Percentiles rank a stretch among this genome's conserved stretches.
phyloP scores from a whole-genome alignment of 2,888 invertebrate genomes.

The Aphelenchoides bicaudatus region DNA sequence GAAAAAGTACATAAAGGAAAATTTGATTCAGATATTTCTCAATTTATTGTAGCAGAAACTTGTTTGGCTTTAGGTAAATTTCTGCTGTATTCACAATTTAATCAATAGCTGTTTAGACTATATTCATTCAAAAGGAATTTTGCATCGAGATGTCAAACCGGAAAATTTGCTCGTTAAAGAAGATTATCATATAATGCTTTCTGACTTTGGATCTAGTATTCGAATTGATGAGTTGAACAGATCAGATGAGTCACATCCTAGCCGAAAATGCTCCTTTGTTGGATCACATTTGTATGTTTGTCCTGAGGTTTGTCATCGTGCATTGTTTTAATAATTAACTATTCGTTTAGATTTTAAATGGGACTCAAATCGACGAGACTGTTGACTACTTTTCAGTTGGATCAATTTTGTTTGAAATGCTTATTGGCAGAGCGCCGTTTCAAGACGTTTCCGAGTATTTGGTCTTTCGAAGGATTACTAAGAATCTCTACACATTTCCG shows the following conservation, averaged over 20 bases:
- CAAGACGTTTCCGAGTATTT: constrained; percentile 75
- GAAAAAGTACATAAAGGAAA: constrained; percentile 33
- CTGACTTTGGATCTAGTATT: constrained; percentile 91
- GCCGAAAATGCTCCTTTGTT: constrained; percentile 70
- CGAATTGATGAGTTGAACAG: constrained; percentile 25
- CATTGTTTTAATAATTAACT: not conserved
- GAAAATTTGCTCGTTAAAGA: constrained; percentile 93
- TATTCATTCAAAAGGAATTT: constrained; percentile 43
- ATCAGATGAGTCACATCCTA: constrained; percentile 27
- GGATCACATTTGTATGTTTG: constrained; percentile 98
- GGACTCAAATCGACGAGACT: constrained; percentile 16
- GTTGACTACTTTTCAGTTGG: constrained; percentile 22
- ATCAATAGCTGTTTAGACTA: constrained; percentile 35
- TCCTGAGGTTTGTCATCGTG: constrained; percentile 73
- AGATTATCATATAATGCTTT: constrained; percentile 91
- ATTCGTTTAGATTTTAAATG: constrained; percentile 18
- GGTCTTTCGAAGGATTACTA: constrained; percentile 89
- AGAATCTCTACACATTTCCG: constrained; percentile 84
- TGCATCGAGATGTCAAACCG: constrained; percentile 57
- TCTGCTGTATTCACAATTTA: not conserved
- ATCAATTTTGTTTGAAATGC: constrained; percentile 35
- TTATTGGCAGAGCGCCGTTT: constrained; percentile 44
- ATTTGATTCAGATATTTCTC: constrained; percentile 71
- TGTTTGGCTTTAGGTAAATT: constrained; percentile 73
- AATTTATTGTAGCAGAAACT: constrained; percentile 86